These are phyloP conservation scores for Corythaeola cristata DNA, from an alignment of 2,113 vertebrate genomes.

Conservation along the genomic window DNA sequence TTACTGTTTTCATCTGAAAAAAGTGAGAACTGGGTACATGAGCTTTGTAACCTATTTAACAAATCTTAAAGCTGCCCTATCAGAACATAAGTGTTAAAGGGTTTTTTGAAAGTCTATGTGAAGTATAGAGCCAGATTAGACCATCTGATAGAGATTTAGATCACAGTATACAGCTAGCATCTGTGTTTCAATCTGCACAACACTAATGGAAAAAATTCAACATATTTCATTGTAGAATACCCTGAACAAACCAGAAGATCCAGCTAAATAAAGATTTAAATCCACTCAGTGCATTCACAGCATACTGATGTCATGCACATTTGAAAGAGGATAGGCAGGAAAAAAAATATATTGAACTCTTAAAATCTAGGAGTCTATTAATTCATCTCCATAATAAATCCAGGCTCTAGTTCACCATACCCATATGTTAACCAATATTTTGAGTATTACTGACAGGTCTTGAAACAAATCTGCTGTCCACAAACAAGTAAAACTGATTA, in stretches of 20 bases:
- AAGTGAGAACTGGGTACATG: not conserved
- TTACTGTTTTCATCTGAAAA: not conserved
- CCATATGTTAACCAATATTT: constrained; percentile 29
- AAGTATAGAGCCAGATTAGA: constrained; percentile 32
- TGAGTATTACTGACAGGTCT: constrained; percentile 41
- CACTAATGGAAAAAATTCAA: not conserved
- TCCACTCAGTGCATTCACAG: not conserved
- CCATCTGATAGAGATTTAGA: constrained; percentile 52
- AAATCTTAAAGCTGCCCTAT: constrained; percentile 28
- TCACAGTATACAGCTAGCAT: constrained; percentile 25
- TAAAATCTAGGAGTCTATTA: constrained; percentile 1
- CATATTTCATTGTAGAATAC: constrained; percentile 53
- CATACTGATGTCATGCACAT: not conserved
- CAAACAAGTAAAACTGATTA: constrained; percentile 17
- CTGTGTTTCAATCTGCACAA: constrained; percentile 60
- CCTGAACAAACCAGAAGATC: constrained; percentile 44
- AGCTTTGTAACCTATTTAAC: constrained; percentile 34
- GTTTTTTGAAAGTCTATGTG: constrained; percentile 23
- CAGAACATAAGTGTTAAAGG: constrained; percentile 15
- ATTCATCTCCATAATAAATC: constrained; percentile 3
- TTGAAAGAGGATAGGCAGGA: not conserved
- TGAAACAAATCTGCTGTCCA: constrained; percentile 23
- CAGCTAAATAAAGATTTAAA: constrained; percentile 64
- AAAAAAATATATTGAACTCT: not conserved
- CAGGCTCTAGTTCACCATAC: not conserved